Conservation (phyloP, 2,797 vertebrate species). For the Tokudaia tokunoshimensis region DNA sequence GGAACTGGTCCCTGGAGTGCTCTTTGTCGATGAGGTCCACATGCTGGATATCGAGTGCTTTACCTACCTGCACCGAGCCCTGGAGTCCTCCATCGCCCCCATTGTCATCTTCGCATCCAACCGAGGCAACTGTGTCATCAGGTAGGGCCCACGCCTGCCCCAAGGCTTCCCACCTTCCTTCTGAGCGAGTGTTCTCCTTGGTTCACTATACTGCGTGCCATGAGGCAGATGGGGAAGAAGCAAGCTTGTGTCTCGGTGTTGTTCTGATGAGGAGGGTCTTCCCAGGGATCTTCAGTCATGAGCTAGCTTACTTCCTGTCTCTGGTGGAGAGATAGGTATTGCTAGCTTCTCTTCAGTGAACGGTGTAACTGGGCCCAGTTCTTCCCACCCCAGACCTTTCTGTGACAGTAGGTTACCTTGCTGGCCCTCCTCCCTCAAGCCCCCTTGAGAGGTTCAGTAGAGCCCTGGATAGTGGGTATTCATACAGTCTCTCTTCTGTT, state of each 20-base stretch:
- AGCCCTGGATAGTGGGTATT: background rate
- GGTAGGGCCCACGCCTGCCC: constrained; percentile 86
- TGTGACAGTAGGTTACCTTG: background rate
- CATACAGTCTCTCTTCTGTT: background rate
- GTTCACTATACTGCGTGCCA: background rate
- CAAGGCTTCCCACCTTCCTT: background rate
- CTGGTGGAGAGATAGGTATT: background rate
- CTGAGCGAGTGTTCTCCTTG: background rate
- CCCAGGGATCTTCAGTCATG: rapidly evolving
- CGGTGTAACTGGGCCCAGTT: background rate
- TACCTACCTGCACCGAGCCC: constrained; percentile 97
- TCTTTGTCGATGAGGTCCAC: constrained; percentile 98
- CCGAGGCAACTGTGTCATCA: constrained; percentile 97
- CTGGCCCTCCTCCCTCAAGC: no score
- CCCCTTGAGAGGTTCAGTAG: background rate
- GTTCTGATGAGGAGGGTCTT: background rate
- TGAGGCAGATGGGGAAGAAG: background rate
- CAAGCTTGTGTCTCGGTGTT: background rate
- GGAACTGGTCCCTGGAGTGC: constrained; percentile 97
- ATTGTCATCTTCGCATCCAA: constrained; percentile 99
- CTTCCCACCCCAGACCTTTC: background rate
- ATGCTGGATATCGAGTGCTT: constrained; percentile 99
- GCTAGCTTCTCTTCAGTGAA: background rate
- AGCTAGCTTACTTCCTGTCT: background rate
- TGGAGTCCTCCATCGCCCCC: constrained; percentile 97